These are phyloP conservation scores for Pseudorhiza aurosa DNA, from an alignment of 30 jellyfish, hydroid and myxozoan genomes.

Conservation along the genomic window DNA sequence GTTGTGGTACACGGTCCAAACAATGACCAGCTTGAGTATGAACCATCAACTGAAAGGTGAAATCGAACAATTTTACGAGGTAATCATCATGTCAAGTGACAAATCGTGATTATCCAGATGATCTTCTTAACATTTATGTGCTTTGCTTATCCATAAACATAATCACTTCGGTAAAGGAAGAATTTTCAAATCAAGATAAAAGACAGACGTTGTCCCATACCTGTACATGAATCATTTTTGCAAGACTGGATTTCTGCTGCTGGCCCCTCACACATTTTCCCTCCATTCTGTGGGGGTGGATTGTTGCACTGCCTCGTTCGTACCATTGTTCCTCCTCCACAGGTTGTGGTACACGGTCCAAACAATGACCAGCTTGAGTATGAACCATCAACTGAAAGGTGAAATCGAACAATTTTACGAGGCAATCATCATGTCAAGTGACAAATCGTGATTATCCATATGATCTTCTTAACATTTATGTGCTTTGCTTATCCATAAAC, in stretches of 20 bases:
- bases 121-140: no score
- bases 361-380: slow-evolving; percentile 25
- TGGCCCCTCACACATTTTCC: slow-evolving; percentile 26
- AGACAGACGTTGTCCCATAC: no score
- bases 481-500: no score
- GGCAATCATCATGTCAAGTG: background rate
- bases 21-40: slow-evolving; percentile 27
- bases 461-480: no score
- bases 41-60: background rate
- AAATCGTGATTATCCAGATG: background rate
- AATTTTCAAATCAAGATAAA: no score
- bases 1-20: slow-evolving; percentile 25
- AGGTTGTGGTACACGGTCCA: slow-evolving; percentile 32
- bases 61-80: background rate
- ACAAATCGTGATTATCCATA: background rate
- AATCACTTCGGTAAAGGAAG: no score
- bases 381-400: slow-evolving; percentile 1
- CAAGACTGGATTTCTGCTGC: slow-evolving; percentile 3
- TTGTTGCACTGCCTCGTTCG: slow-evolving; percentile 26
- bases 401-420: background rate
- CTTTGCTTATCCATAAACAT: no score
- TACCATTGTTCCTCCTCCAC: slow-evolving; percentile 26
- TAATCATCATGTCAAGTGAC: background rate
- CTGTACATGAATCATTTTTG: slow-evolving; percentile 52
- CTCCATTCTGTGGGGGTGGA: slow-evolving; percentile 9